Percentiles rank a stretch among this genome's conserved stretches.
These are phyloP conservation scores for Aegithalos caudatus DNA, from an alignment of 2,113 vertebrate species.

Conservation along the genomic window DNA sequence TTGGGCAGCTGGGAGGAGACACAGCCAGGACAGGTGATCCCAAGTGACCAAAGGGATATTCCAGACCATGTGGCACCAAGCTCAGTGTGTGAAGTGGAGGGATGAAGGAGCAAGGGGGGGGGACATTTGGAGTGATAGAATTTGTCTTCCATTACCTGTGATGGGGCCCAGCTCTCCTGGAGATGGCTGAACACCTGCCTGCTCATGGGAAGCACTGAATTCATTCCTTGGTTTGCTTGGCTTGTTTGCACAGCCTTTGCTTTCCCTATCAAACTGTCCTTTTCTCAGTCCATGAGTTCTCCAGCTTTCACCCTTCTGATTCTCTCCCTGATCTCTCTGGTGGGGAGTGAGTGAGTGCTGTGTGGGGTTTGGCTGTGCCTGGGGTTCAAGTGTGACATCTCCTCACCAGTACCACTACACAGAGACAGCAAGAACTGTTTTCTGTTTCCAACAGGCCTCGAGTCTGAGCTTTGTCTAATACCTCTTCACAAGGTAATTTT, in stretches of 20 bases:
- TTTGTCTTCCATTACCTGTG: neutral
- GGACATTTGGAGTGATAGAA: fast-evolving
- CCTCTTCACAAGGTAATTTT: neutral
- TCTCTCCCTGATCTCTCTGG: neutral
- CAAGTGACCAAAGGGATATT: neutral
- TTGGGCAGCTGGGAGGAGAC: neutral
- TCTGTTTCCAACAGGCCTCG: neutral
- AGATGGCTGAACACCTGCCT: neutral
- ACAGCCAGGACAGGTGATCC: neutral
- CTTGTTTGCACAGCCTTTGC: neutral
- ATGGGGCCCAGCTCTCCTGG: neutral
- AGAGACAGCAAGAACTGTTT: neutral
- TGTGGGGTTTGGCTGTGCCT: neutral
- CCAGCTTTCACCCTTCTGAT: neutral
- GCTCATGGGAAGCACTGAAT: neutral
- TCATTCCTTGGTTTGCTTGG: neutral
- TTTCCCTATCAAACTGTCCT: neutral
- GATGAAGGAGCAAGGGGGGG: fast-evolving
- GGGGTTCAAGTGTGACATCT: neutral
- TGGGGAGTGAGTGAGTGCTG: neutral
- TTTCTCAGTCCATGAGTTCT: fast-evolving
- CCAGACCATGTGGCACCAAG: neutral
- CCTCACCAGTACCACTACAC: neutral
- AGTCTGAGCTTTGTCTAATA: neutral
- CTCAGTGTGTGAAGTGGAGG: neutral